Evolutionary conservation across 2,888 invertebrate species (phyloP), one percentile per base, ranked within the genome.

Genomic region (Pteria penguin): DNA sequence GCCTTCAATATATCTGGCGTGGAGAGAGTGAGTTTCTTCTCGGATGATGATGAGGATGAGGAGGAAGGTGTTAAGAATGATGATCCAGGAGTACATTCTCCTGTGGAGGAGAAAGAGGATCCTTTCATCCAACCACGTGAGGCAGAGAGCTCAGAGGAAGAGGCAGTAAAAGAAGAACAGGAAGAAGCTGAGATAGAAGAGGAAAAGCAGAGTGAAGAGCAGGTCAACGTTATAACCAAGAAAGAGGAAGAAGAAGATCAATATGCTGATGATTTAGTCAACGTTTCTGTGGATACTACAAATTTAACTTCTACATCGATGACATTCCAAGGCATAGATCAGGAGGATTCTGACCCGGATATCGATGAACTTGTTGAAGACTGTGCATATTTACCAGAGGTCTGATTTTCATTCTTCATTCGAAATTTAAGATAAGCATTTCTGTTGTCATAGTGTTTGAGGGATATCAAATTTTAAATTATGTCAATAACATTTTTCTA

Each of bases 161-260:
- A 79, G 32, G 74, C 24, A 58, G 72, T 67, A 57, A 72, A 71
- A 69, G 78, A 61, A 45, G 78, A 70, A 52, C 75, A 75, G 68
- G 74, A 75, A 58, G 75, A 75, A 74, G 57, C 58, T 71, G 74
- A 66, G 62, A 71, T 72, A 52, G 70, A 72, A 62, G 68, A 72
- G 55, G 58, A 67, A 75, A 74, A 79, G 61, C 74, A 78, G 36
- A 71, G 66, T 57, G 63, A 73, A 45, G 76, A 68, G 31, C 60
- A 52, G 29, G n/a, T n/a, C n/a, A n/a, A n/a, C n/a, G n/a, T n/a
- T n/a, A 45, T 22, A 61, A 54, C 67, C 11, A 57, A 27, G 29
- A 70, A 66, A 33, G 69, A 65, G n/a, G 72, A 66, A 26, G 69
- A 63, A n/a, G 61, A 58, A 0, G 14, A 26, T 52, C 32, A n/a